Evolutionary conservation across 37 sponge, comb jelly and placozoan species (phyloP), one percentile per base, ranked within the genome.

Genomic region (Axinella damicornis): DNA sequence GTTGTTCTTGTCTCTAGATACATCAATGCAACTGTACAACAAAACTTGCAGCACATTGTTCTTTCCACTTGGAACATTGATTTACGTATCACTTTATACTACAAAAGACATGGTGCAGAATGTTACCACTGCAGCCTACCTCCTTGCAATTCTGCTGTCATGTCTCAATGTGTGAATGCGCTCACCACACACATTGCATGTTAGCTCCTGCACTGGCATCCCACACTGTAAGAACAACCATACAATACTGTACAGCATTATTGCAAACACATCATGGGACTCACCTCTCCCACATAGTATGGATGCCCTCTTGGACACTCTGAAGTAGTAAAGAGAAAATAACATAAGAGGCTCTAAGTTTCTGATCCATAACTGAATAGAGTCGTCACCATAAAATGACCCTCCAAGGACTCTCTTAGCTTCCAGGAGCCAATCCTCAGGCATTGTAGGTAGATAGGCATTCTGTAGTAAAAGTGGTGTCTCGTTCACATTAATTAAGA

Each of bases 231-330:
- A 74, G 0, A 37, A 19, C 0, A 25, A 70, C 15, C 14, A 33
- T 5, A n/a, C 25, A 79, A 41, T 22, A 21, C 0, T 16, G 20
- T 2, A 14, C 61, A 72, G 21, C 27, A 20, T 28, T 17, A 52
- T 73, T 65, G 38, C 25, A 38, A 63, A n/a, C 24, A 79, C 28
- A 56, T 17, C 32, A 41, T 14, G 63, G 20, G 18, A 70, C 77
- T 85, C 56, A 89, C 93, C 63, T 93, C 86, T 52, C 71, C 80
- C 31, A 93, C 77, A 28, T 81, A 81, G 60, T 89, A 93, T 14
- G 87, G 90, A 77, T 94, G 94, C 20, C 94, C 94, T 53, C 69
- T 85, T 12, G 87, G 83, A 71, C 94, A 94, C 65, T 77, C 92
- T 87, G 46, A 56, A 55, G 31, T 36, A 58, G 21, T 18, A 46